phyloP scores from a whole-genome alignment of 2,113 vertebrate species.

The Excalfactoria chinensis region DNA sequence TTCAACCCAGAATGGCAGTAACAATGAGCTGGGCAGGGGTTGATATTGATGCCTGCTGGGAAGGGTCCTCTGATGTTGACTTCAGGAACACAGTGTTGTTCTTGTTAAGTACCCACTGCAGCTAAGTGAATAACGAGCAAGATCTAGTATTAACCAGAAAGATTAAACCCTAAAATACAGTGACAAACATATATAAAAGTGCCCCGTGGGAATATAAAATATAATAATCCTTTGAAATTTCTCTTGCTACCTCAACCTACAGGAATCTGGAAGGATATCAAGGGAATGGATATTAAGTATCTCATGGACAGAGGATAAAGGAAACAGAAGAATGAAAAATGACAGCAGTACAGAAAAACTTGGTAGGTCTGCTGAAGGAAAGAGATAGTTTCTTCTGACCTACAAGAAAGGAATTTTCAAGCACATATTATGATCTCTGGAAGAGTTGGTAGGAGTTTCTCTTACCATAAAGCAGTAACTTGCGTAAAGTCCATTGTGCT shows the following conservation, averaged over 20 bases:
- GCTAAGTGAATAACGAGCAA: not conserved
- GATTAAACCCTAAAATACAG: not conserved
- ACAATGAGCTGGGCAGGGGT: not conserved
- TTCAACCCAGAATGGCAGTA: not conserved
- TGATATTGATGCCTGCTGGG: not conserved
- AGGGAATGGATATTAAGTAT: not conserved
- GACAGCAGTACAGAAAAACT: not conserved
- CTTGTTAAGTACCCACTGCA: not conserved
- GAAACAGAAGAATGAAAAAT: not conserved
- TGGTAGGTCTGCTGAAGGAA: not conserved
- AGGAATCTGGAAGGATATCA: not conserved
- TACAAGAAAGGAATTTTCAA: not conserved
- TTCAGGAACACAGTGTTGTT: not conserved
- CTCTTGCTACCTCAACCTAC: not conserved
- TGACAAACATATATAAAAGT: not conserved
- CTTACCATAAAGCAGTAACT: not conserved
- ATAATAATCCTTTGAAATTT: not conserved
- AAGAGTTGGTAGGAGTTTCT: not conserved
- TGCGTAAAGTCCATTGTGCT: too few relatives aligned
- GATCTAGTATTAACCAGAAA: not conserved
- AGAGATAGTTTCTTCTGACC: not conserved
- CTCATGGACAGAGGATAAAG: not conserved
- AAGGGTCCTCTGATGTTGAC: not conserved
- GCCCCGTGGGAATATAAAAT: not conserved
- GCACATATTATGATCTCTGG: rapidly evolving